Percentiles rank a stretch among this genome's conserved stretches.
Conservation (phyloP, 2,888 invertebrate genomes). For the Cyrtodaria siliqua region DNA sequence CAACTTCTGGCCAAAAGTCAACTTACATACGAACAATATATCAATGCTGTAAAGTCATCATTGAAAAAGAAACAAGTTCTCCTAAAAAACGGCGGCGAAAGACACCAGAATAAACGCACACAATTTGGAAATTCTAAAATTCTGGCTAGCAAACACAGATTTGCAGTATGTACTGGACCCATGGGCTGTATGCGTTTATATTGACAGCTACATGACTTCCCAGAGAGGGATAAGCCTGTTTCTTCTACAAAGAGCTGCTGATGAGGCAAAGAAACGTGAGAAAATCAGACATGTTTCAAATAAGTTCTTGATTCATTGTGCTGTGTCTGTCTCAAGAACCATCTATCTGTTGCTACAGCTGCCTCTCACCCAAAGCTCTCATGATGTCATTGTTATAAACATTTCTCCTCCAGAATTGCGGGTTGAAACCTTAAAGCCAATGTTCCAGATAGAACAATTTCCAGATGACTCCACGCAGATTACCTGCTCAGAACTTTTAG, state of each 20-base stretch:
- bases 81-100: constrained; percentile 32
- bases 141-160: constrained; percentile 59
- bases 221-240: constrained; percentile 59
- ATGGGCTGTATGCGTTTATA: constrained; percentile 49
- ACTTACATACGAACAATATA: constrained; percentile 36
- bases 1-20: constrained; percentile 28
- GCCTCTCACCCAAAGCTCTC: constrained; percentile 43
- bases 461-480: constrained; percentile 55
- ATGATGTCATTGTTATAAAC: constrained; percentile 57
- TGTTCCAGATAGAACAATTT: constrained; percentile 28
- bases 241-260: constrained; percentile 50
- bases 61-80: constrained; percentile 44
- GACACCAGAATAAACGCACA: constrained; percentile 51
- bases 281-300: constrained; percentile 63
- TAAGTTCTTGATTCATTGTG: constrained; percentile 58
- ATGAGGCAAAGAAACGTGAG: constrained; percentile 54
- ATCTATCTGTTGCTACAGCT: constrained; percentile 53
- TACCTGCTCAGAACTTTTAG: constrained; percentile 25
- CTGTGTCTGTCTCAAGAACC: constrained; percentile 60
- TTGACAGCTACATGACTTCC: constrained; percentile 57
- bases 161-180: constrained; percentile 51
- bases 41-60: constrained; percentile 15
- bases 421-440: constrained; percentile 40
- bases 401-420: constrained; percentile 57
- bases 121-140: constrained; percentile 34